Evolutionary conservation across 1,140 invertebrate species (phyloP).

Genomic region (Drosophila subpulchrella): DNA sequence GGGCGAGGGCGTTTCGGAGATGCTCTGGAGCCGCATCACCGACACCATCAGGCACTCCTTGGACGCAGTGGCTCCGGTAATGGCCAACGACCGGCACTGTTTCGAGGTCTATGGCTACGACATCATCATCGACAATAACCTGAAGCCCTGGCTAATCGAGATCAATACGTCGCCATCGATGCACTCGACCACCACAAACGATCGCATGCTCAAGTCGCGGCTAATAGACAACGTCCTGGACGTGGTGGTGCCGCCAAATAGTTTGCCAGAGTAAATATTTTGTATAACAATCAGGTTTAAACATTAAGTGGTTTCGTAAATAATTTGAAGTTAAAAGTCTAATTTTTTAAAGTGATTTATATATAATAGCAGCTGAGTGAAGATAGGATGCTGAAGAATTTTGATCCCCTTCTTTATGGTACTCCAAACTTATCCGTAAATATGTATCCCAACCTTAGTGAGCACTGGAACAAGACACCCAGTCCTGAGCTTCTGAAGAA

Average conservation of each 20-base stretch:
- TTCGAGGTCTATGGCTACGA: slow-evolving; percentile 97
- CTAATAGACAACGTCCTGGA: slow-evolving; percentile 97
- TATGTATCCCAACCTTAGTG: slow-evolving; percentile 19
- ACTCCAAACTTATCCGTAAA: not conserved
- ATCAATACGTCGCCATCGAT: slow-evolving; percentile 97
- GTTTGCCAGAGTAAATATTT: slow-evolving; percentile 91
- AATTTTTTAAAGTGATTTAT: too few relatives aligned
- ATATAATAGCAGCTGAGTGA: too few relatives aligned
- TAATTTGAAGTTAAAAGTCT: too few relatives aligned
- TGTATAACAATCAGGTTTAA: too few relatives aligned
- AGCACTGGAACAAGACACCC: slow-evolving; percentile 63
- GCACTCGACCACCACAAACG: slow-evolving; percentile 97
- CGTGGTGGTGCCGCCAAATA: slow-evolving; percentile 94
- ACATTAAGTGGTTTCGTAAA: not conserved
- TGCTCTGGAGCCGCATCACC: slow-evolving; percentile 92
- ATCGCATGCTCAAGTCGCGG: slow-evolving; percentile 97
- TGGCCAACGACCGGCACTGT: slow-evolving; percentile 91
- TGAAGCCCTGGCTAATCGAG: slow-evolving; percentile 96
- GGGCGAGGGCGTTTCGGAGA: slow-evolving; percentile 93
- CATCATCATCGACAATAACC: slow-evolving; percentile 92
- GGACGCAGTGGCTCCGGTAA: slow-evolving; percentile 93
- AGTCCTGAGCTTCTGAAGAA: slow-evolving; percentile 41
- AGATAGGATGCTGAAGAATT: not conserved
- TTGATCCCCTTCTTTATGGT: not conserved
- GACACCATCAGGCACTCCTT: slow-evolving; percentile 94